Base-by-base conservation (phyloP, 2,113 vertebrate species). In the Sakesphorus luctuosus region DNA sequence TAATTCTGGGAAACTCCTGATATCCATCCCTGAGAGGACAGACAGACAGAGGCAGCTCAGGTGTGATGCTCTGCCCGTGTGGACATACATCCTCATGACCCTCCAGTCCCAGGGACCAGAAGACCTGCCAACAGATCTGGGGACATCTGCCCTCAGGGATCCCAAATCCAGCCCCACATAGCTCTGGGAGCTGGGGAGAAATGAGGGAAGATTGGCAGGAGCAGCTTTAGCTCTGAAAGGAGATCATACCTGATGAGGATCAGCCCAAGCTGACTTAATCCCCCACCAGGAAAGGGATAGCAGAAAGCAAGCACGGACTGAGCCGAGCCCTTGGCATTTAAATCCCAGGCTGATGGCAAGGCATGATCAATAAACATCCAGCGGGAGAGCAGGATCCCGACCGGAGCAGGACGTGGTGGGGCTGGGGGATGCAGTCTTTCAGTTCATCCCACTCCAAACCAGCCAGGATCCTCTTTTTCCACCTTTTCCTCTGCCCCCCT, bases 211-310 rank as follows among this genome's bases (percentile, higher is more conserved):
- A 83, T n/a, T 3, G 93, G 72, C 88, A 59, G 84, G 25, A 84
- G 77, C 88, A 28, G 95, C 85, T 89, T 87, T 55, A 68, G 63
- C 81, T 65, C 65, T 16, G 63, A 33, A 7, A 79, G 46, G 71
- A n/a, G 81, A 95, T 91, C 85, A 77, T 56, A 87, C 88, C 91
- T 77, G 91, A 89, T 46, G 88, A 87, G 88, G 93, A 59, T 95
- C 88, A 92, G 68, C 53, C 73, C 81, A 6, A 89, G 91, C 84
- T 23, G 77, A 7, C 65, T 85, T 91, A 91, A 96, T 93, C 85
- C 77, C n/a, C 16, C 25, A 12, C 10, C 58, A 43, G 82, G 91
- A 96, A 73, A 84, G 91, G 38, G 88, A 89, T 50, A 89, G 91
- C 59, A 12, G 77, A 40, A 55, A 76, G 88, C 76, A 17, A 66